Evolutionary conservation across 2,797 vertebrate genomes (phyloP).

Genomic region (Avahi laniger): DNA sequence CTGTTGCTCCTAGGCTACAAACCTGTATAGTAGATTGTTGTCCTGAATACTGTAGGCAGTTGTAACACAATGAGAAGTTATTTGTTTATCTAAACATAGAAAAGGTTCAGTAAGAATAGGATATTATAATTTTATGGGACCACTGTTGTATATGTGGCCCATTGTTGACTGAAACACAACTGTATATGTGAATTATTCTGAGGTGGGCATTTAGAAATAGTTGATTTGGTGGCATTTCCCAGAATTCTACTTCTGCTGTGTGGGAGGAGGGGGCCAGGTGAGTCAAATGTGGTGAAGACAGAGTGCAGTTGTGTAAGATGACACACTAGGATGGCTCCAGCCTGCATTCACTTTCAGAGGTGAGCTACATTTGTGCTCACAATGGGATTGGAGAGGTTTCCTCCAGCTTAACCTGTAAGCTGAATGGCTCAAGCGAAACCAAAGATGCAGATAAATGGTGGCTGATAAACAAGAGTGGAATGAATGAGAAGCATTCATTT

Average conservation of each 20-base stretch:
- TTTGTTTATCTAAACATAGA: not conserved
- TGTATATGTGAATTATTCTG: not conserved
- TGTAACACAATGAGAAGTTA: not conserved
- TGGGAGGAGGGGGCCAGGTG: too few species aligned
- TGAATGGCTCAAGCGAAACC: not conserved
- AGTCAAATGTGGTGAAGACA: not conserved
- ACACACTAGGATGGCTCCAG: not conserved
- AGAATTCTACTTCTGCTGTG: not conserved
- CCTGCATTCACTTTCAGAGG: not conserved
- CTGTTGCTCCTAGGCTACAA: not conserved
- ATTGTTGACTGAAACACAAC: not conserved
- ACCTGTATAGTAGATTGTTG: not conserved
- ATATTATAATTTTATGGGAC: not conserved
- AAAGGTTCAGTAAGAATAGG: not conserved
- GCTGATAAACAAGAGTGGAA: not conserved
- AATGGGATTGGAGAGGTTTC: not conserved
- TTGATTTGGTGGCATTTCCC: not conserved
- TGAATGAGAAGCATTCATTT: not conserved
- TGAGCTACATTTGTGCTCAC: not conserved
- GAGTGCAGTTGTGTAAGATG: not conserved
- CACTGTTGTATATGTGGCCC: not conserved
- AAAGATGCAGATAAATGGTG: not conserved
- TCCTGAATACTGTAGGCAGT: not conserved
- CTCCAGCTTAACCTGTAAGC: not conserved
- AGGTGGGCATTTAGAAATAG: not conserved